Evolutionary conservation across 2,113 vertebrate species (phyloP).

Genomic region (Phocoena sinus): DNA sequence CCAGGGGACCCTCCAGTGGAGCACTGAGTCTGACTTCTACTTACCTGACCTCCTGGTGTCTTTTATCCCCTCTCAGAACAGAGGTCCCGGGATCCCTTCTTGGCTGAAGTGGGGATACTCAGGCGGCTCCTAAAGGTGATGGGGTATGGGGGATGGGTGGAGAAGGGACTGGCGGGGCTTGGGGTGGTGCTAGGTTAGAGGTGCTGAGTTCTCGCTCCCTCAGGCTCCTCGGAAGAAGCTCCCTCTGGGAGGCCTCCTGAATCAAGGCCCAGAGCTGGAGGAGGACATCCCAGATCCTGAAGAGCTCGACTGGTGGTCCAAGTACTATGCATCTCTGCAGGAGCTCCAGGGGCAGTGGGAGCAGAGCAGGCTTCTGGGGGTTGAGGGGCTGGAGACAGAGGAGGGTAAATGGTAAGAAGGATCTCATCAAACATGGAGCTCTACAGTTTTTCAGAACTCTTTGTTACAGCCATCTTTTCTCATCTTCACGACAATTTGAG

Average conservation of each 20-base stretch:
- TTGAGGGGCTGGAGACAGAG: not conserved
- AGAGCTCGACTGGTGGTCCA: conserved; percentile 98
- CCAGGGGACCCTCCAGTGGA: not conserved
- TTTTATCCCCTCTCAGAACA: not conserved
- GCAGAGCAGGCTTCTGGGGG: not conserved
- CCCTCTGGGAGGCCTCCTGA: conserved; percentile 62
- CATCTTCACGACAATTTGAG: not conserved
- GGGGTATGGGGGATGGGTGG: accelerated
- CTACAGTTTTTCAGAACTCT: not conserved
- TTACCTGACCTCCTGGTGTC: not conserved
- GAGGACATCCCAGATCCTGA: conserved; percentile 90
- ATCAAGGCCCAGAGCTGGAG: conserved; percentile 82
- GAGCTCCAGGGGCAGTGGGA: conserved; percentile 86
- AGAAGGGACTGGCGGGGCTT: not conserved
- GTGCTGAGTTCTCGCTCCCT: not conserved
- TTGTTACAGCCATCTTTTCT: not conserved
- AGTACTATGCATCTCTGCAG: conserved; percentile 91
- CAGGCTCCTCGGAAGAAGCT: conserved; percentile 86
- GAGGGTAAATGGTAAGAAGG: not conserved
- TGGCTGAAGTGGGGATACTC: not conserved
- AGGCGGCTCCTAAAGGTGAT: conserved; percentile 37
- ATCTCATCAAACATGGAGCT: not conserved
- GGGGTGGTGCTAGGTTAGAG: not conserved
- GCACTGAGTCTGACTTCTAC: not conserved
- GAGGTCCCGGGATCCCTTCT: not conserved